A percentile compares a stretch with the other conserved stretches of the same genome.
phyloP scores from a whole-genome alignment of 2,113 vertebrate genomes.

The Noturus placidus region DNA sequence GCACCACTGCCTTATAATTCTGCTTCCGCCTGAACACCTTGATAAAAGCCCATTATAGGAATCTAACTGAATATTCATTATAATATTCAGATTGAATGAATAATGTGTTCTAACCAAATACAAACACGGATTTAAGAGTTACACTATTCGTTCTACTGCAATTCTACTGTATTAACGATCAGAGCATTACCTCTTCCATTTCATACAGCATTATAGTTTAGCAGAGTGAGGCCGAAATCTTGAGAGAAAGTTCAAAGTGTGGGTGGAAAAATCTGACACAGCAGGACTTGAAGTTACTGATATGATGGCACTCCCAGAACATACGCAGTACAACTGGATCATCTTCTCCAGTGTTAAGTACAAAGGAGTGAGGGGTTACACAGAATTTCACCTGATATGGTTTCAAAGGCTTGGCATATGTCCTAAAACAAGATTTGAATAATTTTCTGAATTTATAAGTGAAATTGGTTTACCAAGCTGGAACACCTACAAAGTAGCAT shows the following conservation, averaged over 20 bases:
- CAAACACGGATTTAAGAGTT: neutral
- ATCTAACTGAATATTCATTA: neutral
- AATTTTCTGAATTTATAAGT: neutral
- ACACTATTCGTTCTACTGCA: neutral
- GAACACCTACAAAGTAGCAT: neutral
- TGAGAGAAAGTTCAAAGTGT: neutral
- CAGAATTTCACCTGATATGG: neutral
- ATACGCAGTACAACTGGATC: neutral
- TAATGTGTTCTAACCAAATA: neutral
- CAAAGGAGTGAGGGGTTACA: neutral
- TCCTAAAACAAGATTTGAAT: neutral
- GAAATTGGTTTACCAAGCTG: neutral
- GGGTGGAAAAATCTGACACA: conserved; percentile 10
- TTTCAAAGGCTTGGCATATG: conserved; percentile 1
- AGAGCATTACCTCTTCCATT: neutral
- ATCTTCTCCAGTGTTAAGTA: neutral
- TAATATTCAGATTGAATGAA: neutral
- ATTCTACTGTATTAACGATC: neutral
- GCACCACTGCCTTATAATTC: neutral
- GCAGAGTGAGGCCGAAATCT: neutral
- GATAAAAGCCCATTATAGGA: neutral
- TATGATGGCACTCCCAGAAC: neutral
- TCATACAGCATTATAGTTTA: neutral
- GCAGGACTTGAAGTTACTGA: neutral
- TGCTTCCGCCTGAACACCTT: neutral